A percentile compares a stretch with the other conserved stretches of the same genome.
Evolutionary conservation across 35 echinoderm and acorn worm genomes (phyloP).

Genomic region (Ophioderma brevispina): DNA sequence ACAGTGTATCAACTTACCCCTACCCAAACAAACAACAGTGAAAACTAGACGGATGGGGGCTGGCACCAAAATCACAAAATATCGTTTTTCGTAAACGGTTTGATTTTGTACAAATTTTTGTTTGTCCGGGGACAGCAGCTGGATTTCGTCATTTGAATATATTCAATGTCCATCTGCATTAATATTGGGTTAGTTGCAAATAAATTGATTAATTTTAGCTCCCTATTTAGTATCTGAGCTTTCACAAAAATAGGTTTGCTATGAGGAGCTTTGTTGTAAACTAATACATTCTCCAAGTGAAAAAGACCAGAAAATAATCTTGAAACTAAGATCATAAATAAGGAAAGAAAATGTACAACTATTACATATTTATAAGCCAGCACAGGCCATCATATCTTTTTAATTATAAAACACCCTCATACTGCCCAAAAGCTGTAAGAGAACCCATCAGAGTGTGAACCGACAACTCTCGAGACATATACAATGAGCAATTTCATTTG

Average conservation of each 20-base stretch:
- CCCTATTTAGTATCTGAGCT: too few species aligned
- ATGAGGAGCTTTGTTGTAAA: too few species aligned
- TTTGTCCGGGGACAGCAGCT: not conserved
- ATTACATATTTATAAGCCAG: not conserved
- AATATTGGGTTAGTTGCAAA: too few species aligned
- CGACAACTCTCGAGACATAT: not conserved
- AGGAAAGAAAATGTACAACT: not conserved
- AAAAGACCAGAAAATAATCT: not conserved
- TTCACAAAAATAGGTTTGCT: too few species aligned
- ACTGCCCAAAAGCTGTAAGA: not conserved
- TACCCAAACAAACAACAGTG: not conserved
- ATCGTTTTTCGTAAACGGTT: not conserved
- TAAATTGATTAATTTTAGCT: not conserved
- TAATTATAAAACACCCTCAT: constrained; percentile 6
- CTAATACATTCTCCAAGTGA: too few species aligned
- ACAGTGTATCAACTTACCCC: not conserved
- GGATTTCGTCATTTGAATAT: not conserved
- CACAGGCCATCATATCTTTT: not conserved
- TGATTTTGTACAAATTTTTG: not conserved
- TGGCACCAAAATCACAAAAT: not conserved
- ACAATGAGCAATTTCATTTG: not conserved
- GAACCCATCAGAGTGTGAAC: not conserved
- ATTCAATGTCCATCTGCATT: not conserved
- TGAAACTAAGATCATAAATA: not conserved
- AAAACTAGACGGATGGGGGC: not conserved